These are phyloP conservation scores for Sturmia bella DNA, from an alignment of 2,888 invertebrate genomes.

Conservation along the genomic window DNA sequence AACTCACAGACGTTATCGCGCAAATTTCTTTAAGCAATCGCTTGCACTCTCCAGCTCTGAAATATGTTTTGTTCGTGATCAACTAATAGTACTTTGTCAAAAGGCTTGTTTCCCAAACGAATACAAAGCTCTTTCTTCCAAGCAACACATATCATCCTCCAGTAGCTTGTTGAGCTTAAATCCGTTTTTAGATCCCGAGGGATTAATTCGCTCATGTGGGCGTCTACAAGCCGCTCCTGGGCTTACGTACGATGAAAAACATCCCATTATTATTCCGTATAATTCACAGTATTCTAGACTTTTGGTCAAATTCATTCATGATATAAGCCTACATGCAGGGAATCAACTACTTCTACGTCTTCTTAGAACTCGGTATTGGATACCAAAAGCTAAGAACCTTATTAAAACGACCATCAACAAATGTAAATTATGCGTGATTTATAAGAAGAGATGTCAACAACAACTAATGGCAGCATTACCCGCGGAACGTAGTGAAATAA, in stretches of 20 bases:
- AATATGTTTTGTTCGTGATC: too few relatives aligned
- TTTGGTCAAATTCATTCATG: slow-evolving; percentile 18
- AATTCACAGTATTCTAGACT: slow-evolving; percentile 3
- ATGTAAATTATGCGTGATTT: slow-evolving; percentile 32
- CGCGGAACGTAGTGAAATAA: not conserved
- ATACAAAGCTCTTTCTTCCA: too few relatives aligned
- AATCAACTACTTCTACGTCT: slow-evolving; percentile 1
- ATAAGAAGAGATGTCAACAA: not conserved
- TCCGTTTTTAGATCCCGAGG: too few relatives aligned
- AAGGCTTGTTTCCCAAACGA: too few relatives aligned
- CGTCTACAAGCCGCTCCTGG: not conserved
- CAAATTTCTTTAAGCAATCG: too few relatives aligned
- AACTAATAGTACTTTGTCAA: too few relatives aligned
- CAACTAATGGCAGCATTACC: slow-evolving; percentile 32
- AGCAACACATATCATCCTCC: too few relatives aligned
- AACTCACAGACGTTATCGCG: not conserved
- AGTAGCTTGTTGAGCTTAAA: too few relatives aligned
- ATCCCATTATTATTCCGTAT: slow-evolving; percentile 23
- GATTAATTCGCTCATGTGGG: too few relatives aligned
- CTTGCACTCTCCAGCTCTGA: too few relatives aligned
- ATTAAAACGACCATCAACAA: slow-evolving; percentile 7
- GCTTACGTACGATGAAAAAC: not conserved
- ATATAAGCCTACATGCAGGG: slow-evolving; percentile 9
- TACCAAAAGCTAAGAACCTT: slow-evolving; percentile 2
- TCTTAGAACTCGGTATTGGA: slow-evolving; percentile 14